These are phyloP conservation scores for Cabera pusaria DNA, from an alignment of 2,888 invertebrate species.

Conservation along the genomic window DNA sequence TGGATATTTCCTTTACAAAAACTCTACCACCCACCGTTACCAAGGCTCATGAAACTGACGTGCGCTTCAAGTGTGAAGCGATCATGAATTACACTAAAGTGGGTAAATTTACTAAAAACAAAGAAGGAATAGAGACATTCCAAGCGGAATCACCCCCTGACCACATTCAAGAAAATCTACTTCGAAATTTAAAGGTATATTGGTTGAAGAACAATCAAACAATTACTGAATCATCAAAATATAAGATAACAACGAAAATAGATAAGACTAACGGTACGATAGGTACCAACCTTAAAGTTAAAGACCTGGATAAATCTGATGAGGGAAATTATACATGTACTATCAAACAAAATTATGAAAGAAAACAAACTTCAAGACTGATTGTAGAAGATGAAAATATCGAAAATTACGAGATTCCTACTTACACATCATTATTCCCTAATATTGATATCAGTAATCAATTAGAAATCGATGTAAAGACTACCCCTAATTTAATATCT, in stretches of 20 bases:
- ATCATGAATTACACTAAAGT: conserved; percentile 72
- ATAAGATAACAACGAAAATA: conserved; percentile 62
- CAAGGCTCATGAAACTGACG: conserved; percentile 54
- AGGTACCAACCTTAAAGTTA: conserved; percentile 62
- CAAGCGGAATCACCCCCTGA: conserved; percentile 66
- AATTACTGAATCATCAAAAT: conserved; percentile 48
- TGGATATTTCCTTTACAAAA: conserved; percentile 72
- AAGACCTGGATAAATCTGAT: conserved; percentile 52
- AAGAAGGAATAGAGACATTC: conserved; percentile 62
- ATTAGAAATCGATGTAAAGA: conserved; percentile 52
- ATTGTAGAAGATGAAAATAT: conserved; percentile 83
- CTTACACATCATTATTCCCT: conserved; percentile 57
- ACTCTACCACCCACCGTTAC: conserved; percentile 55
- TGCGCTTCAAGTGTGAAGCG: conserved; percentile 71
- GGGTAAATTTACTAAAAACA: conserved; percentile 66
- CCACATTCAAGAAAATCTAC: conserved; percentile 64
- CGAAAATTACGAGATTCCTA: conserved; percentile 59
- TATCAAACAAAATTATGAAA: conserved; percentile 71
- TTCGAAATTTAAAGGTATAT: conserved; percentile 70
- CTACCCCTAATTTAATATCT: conserved; percentile 56
- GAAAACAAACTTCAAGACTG: conserved; percentile 61
- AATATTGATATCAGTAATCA: conserved; percentile 50
- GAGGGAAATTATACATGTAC: conserved; percentile 73
- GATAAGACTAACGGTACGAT: conserved; percentile 69
- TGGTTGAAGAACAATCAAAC: conserved; percentile 68